Evolutionary conservation across 1,140 invertebrate species (phyloP).

Genomic region (Diorhabda elongata): DNA sequence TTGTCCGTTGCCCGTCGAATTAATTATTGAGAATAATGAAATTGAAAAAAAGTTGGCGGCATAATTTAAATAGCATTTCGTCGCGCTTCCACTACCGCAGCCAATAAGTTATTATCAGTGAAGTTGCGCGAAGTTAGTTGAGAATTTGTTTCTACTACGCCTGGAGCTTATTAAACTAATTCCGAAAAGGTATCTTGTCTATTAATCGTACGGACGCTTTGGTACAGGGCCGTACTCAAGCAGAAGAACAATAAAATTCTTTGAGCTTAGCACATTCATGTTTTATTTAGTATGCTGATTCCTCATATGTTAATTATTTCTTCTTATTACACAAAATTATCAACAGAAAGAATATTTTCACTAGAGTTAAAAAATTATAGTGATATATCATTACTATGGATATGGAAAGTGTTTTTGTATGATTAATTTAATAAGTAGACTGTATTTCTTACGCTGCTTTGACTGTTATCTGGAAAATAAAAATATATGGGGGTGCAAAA

Average conservation of each 20-base stretch:
- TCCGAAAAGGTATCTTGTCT: background rate
- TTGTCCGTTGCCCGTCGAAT: too few species aligned
- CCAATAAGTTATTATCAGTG: background rate
- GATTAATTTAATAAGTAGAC: too few species aligned
- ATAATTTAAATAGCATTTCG: too few species aligned
- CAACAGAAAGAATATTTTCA: background rate
- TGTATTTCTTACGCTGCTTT: too few species aligned
- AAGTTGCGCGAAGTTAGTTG: background rate
- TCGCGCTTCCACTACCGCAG: background rate
- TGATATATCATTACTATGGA: background rate
- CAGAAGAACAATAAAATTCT: background rate
- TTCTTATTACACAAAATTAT: too few species aligned
- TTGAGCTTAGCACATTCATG: too few species aligned
- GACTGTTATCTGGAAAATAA: too few species aligned
- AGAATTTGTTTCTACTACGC: conserved; percentile 1
- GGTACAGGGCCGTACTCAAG: background rate
- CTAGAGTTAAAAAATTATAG: background rate
- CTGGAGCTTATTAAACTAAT: background rate
- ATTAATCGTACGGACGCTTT: background rate
- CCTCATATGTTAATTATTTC: too few species aligned
- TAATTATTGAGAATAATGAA: too few species aligned
- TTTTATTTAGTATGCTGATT: too few species aligned
- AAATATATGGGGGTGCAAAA: too few species aligned
- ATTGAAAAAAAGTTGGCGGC: too few species aligned
- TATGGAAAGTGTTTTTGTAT: background rate